Conservation (phyloP, 2,113 vertebrate genomes). For the Trochalopteron elliotii region DNA sequence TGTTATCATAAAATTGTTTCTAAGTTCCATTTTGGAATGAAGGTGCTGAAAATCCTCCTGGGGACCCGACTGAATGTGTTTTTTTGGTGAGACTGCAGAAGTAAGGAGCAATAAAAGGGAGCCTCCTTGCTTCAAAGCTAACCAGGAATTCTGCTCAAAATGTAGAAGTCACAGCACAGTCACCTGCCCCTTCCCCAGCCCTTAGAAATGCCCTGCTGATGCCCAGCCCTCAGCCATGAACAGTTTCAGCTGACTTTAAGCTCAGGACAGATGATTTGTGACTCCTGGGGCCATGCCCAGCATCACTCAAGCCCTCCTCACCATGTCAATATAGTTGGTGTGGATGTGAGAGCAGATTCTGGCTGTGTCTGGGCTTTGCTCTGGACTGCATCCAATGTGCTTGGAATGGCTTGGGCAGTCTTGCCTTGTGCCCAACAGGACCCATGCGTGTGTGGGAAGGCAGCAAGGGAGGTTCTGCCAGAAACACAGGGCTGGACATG, state of each 20-base stretch:
- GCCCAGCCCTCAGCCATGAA: background rate
- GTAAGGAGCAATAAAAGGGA: background rate
- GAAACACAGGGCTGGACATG: background rate
- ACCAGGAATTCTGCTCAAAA: background rate
- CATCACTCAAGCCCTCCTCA: background rate
- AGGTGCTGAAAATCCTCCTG: background rate
- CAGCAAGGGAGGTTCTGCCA: background rate
- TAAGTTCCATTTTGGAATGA: background rate
- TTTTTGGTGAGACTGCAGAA: background rate
- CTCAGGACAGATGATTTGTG: background rate
- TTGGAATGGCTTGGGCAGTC: background rate
- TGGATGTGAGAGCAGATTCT: background rate
- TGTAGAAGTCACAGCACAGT: background rate
- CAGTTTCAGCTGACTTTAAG: background rate
- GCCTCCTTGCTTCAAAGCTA: background rate
- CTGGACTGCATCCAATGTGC: fast-evolving
- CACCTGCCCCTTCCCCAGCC: background rate
- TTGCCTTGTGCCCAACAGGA: background rate
- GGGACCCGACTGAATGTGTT: fast-evolving
- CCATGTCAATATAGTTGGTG: background rate
- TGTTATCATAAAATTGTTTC: background rate
- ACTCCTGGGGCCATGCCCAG: background rate
- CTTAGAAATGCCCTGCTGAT: background rate
- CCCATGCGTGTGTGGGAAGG: background rate
- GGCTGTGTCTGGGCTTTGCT: background rate